Conservation (phyloP, 1,140 invertebrate genomes). For the Lepeophtheirus salmonis region DNA sequence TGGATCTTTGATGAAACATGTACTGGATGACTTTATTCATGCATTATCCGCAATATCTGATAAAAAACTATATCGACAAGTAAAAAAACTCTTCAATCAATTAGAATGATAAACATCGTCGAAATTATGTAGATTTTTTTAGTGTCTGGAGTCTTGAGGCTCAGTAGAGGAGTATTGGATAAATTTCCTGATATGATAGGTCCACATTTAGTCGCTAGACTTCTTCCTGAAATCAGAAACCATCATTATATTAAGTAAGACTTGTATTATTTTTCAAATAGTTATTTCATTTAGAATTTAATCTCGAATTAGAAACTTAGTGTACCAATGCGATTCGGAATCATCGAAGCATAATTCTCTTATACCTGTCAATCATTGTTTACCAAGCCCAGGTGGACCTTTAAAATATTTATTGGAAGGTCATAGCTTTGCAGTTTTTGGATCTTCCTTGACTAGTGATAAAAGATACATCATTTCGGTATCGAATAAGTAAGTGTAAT, state of each 20-base stretch:
- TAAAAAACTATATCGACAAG: constrained; percentile 4
- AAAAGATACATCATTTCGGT: constrained; percentile 45
- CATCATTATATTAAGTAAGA: constrained; percentile 51
- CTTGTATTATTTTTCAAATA: neutral
- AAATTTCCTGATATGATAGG: constrained; percentile 87
- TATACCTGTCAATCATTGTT: constrained; percentile 76
- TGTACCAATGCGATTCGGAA: constrained; percentile 68
- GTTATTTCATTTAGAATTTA: neutral
- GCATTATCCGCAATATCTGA: neutral
- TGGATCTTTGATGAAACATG: constrained; percentile 79
- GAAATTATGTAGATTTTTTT: constrained; percentile 28
- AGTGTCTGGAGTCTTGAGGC: constrained; percentile 75
- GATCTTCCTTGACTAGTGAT: constrained; percentile 74
- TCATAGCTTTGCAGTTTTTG: constrained; percentile 92
- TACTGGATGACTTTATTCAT: constrained; percentile 66
- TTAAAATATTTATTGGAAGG: constrained; percentile 93
- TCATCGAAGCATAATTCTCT: constrained; percentile 72
- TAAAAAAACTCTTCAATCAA: neutral
- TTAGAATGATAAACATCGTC: neutral
- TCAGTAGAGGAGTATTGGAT: constrained; percentile 71
- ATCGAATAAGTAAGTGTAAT: neutral
- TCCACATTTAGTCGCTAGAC: constrained; percentile 72
- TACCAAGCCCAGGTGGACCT: constrained; percentile 91
- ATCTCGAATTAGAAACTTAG: constrained; percentile 37
- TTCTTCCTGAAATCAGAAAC: constrained; percentile 69